These are phyloP conservation scores for Lophius piscatorius DNA, from an alignment of 2,113 vertebrate genomes.

Conservation along the genomic window DNA sequence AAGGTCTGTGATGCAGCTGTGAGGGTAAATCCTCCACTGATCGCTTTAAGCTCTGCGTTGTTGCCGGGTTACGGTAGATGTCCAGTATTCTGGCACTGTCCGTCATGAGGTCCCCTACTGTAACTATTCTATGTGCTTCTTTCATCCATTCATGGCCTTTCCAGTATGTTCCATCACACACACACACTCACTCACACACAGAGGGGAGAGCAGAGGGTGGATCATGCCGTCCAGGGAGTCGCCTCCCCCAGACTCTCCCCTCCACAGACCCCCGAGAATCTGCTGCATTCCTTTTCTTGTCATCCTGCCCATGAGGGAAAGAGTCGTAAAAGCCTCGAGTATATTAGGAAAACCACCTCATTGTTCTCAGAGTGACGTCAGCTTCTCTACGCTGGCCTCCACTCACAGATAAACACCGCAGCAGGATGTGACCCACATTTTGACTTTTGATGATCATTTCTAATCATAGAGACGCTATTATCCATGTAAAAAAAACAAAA, in stretches of 20 bases:
- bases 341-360: slow-evolving; percentile 69
- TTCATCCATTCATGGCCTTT: slow-evolving; percentile 32
- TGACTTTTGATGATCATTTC: no score
- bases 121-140: slow-evolving; percentile 1
- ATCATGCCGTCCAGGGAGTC: slow-evolving; percentile 30
- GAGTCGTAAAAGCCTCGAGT: slow-evolving; percentile 24
- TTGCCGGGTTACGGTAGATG: slow-evolving; percentile 21
- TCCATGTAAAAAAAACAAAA: neutral
- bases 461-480: no score
- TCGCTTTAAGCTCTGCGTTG: slow-evolving; percentile 10
- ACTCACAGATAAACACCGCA: slow-evolving; percentile 6
- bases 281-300: slow-evolving; percentile 58
- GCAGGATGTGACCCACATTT: no score
- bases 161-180: slow-evolving; percentile 44
- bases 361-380: slow-evolving; percentile 56
- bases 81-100: slow-evolving; percentile 30
- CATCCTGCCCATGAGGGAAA: slow-evolving; percentile 4
- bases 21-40: slow-evolving; percentile 18
- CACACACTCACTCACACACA: no score
- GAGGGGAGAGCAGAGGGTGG: slow-evolving; percentile 46
- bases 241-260: slow-evolving; percentile 12
- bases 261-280: slow-evolving; percentile 31
- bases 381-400: slow-evolving; percentile 31
- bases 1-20: slow-evolving; percentile 33
- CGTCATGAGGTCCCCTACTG: neutral